phyloP scores from a whole-genome alignment of 64 coral and sea anemone genomes.

The Hydrozoanthus tunicans region DNA sequence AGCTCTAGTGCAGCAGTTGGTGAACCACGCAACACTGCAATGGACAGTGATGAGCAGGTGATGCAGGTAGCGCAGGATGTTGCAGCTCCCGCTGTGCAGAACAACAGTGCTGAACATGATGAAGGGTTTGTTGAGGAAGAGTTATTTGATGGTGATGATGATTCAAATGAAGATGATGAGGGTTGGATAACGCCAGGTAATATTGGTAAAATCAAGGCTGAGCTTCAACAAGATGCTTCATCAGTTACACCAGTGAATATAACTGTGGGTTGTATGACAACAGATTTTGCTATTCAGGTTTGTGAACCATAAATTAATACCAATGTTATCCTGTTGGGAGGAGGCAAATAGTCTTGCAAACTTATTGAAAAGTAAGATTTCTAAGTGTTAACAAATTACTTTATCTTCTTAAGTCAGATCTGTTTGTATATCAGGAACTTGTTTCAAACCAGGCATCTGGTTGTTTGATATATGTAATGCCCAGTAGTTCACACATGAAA shows the following conservation, averaged over 20 bases:
- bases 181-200: conserved; percentile 98
- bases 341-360: neutral
- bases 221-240: conserved; percentile 51
- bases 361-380: too few species aligned
- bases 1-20: neutral
- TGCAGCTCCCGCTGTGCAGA: neutral
- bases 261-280: conserved; percentile 92
- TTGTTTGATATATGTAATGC: too few species aligned
- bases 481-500: too few species aligned
- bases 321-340: neutral
- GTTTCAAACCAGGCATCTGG: too few species aligned
- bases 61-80: neutral
- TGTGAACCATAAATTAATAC: neutral
- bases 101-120: conserved; percentile 34
- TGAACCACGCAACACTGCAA: conserved; percentile 12
- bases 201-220: conserved; percentile 64
- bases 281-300: conserved; percentile 99
- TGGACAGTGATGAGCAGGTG: neutral
- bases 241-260: conserved; percentile 59
- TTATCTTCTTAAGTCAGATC: too few species aligned
- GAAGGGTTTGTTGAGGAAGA: conserved; percentile 46
- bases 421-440: too few species aligned
- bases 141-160: conserved; percentile 62
- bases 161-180: conserved; percentile 67
- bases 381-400: too few species aligned